These are phyloP conservation scores for Dipodomys spectabilis DNA, from an alignment of 2,113 vertebrate genomes.

Conservation along the genomic window DNA sequence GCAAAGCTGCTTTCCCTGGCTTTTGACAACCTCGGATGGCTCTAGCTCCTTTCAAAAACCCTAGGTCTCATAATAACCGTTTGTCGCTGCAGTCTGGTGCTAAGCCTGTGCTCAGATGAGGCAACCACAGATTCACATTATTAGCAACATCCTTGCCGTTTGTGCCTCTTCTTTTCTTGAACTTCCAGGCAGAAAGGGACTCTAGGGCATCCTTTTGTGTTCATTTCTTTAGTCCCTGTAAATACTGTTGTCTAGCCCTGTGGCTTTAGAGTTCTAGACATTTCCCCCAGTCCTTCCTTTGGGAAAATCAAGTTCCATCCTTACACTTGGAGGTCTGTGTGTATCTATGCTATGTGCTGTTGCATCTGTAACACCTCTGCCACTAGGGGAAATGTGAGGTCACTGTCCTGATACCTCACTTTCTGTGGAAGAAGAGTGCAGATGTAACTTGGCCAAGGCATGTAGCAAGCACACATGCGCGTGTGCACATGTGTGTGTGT, in stretches of 20 bases:
- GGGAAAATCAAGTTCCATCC: background rate
- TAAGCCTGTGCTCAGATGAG: background rate
- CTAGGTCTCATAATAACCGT: background rate
- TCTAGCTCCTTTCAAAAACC: conserved; percentile 28
- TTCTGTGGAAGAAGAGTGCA: conserved; percentile 4
- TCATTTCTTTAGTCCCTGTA: background rate
- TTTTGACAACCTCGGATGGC: background rate
- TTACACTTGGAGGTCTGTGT: background rate
- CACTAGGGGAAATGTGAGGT: background rate
- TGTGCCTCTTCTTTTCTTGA: background rate
- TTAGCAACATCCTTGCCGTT: background rate
- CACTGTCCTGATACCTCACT: background rate
- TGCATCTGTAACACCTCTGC: background rate
- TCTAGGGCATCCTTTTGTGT: background rate
- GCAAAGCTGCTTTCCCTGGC: conserved; percentile 5
- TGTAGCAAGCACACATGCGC: background rate
- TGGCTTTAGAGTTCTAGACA: background rate
- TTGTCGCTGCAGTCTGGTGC: background rate
- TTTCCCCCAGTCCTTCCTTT: background rate
- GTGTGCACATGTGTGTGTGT: too few relatives aligned
- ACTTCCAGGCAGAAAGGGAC: background rate
- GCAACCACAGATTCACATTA: background rate
- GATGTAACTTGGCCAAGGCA: background rate
- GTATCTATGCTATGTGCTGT: background rate
- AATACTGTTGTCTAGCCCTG: background rate